Evolutionary conservation across 2,113 vertebrate species (phyloP).

Genomic region (Neotoma lepida): DNA sequence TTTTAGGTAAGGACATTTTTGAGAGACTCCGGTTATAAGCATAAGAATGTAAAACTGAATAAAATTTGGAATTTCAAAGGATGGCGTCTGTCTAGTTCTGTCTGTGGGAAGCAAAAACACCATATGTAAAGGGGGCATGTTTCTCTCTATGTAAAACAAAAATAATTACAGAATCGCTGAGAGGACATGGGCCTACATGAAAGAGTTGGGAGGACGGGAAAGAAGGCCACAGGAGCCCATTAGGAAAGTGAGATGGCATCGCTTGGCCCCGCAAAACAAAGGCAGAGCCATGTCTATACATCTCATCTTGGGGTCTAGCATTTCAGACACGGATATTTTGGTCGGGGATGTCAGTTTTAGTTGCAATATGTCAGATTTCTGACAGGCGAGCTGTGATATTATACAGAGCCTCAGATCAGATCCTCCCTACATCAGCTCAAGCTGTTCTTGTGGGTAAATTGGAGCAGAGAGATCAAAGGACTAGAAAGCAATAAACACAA

Average conservation of each 20-base stretch:
- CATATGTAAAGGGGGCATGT: constrained; percentile 81
- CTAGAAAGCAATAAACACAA: constrained; percentile 35
- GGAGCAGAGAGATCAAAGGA: constrained; percentile 71
- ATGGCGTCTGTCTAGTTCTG: constrained; percentile 84
- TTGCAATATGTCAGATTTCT: constrained; percentile 77
- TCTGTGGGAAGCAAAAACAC: constrained; percentile 84
- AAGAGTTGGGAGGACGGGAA: constrained; percentile 53
- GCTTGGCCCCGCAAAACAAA: constrained; percentile 24
- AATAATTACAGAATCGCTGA: constrained; percentile 77
- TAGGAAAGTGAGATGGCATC: constrained; percentile 21
- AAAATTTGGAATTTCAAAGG: constrained; percentile 82
- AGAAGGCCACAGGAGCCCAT: background rate
- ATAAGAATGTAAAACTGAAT: constrained; percentile 86
- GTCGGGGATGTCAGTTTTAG: constrained; percentile 74
- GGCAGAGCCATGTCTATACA: background rate
- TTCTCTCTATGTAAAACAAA: constrained; percentile 84
- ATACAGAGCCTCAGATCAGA: constrained; percentile 68
- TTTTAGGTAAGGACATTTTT: constrained; percentile 87
- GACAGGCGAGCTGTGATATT: constrained; percentile 62
- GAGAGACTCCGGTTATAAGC: constrained; percentile 85
- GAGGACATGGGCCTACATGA: constrained; percentile 64
- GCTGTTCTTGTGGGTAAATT: constrained; percentile 76
- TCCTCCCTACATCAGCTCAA: constrained; percentile 73
- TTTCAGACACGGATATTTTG: constrained; percentile 60
- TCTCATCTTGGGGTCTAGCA: constrained; percentile 41